Conservation (phyloP, 2,888 invertebrate species). For the Drosophila stalkeri region DNA sequence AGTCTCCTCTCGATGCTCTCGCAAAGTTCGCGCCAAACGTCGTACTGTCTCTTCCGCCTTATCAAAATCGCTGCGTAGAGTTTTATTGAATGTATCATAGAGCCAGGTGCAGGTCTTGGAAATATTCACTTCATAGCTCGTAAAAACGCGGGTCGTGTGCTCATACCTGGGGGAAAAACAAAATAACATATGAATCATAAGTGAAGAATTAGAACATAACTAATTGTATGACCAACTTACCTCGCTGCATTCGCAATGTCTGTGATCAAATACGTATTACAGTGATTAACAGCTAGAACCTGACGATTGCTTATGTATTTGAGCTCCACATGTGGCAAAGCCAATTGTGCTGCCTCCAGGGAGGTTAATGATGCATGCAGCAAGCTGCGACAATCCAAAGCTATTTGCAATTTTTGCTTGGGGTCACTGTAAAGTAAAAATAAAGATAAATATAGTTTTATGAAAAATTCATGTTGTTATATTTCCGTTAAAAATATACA, state of each 20-base stretch:
- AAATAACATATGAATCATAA: too few relatives aligned
- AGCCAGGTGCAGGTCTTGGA: constrained; percentile 83
- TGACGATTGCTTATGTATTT: constrained; percentile 84
- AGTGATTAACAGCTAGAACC: constrained; percentile 83
- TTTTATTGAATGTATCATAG: constrained; percentile 83
- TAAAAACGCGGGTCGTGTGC: constrained; percentile 83
- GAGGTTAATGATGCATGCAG: constrained; percentile 83
- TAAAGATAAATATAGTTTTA: neutral
- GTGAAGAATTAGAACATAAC: too few relatives aligned
- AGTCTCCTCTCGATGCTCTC: constrained; percentile 82
- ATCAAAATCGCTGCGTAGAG: constrained; percentile 82
- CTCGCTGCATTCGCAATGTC: constrained; percentile 83
- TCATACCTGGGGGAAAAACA: constrained; percentile 68
- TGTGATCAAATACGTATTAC: constrained; percentile 83
- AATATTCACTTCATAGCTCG: constrained; percentile 79
- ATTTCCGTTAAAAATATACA: neutral
- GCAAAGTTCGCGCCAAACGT: constrained; percentile 76
- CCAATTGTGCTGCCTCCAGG: constrained; percentile 83
- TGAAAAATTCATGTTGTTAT: neutral
- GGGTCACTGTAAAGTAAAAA: constrained; percentile 66
- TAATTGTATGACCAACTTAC: constrained; percentile 46
- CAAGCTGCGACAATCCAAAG: constrained; percentile 81
- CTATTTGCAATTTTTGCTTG: constrained; percentile 77
- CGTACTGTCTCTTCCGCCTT: constrained; percentile 81
- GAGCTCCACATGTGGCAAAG: constrained; percentile 84